Evolutionary conservation across 2,113 vertebrate species (phyloP), one percentile per base, ranked within the genome.

Genomic region (Chitala chitala): DNA sequence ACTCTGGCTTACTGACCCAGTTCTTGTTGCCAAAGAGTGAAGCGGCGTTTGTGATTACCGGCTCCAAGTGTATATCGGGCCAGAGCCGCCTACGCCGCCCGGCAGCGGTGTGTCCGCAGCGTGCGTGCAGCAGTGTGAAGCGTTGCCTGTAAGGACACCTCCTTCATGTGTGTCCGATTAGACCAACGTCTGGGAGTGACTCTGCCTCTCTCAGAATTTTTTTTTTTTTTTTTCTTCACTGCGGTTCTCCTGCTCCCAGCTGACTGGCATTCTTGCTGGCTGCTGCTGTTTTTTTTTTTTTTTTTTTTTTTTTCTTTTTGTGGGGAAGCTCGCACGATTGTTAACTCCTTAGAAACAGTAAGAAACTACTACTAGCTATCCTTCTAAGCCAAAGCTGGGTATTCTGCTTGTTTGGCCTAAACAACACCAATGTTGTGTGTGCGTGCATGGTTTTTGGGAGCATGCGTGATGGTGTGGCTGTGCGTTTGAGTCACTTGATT

Each of bases 121-220:
- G 2, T 8, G 36, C 20, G 7, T 42, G 33, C 22, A 1, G 12
- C 48, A 9, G 55, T 3, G n/a, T 15, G 31, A 33, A 1, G 36
- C 17, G 31, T 3, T 15, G 40, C 20, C 5, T 17, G 33, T 15
- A 4, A 1, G 69, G 13, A 44, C 42, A 42, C 3, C 1, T 53
- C n/a, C 53, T n/a, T 20, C 54, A 58, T 56, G 36, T 71, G 31
- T 42, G 51, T 71, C 22, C n/a, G 38, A 44, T 65, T 44, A 65
- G 36, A n/a, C 38, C 22, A 9, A 33, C 63, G 13, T 38, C 40
- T 46, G 58, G 58, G 17, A 0, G 6, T 15, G 15, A 7, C 13
- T 1, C 9, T 3, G 22, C 56, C 12, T 29, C 56, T 2, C 5
- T 12, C 7, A 17, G 1, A 9, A 24, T 31, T 13, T 15, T 42